Evolutionary conservation across 2,888 invertebrate genomes (phyloP).

Genomic region (Caradrina clavipalpis): DNA sequence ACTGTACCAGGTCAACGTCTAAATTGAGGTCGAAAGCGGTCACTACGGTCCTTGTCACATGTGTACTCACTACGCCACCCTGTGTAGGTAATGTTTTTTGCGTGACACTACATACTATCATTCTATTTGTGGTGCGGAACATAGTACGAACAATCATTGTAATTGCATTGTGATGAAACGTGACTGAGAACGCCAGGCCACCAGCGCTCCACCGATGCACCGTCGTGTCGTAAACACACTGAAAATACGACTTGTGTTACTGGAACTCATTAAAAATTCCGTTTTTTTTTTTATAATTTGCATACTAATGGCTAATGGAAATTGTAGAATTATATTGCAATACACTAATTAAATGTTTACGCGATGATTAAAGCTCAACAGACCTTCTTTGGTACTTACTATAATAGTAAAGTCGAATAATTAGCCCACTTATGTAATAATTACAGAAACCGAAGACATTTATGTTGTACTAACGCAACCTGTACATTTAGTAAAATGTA

Average conservation of each 20-base stretch:
- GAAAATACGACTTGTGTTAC: slow-evolving; percentile 24
- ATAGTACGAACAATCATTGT: slow-evolving; percentile 46
- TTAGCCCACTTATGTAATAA: slow-evolving; percentile 27
- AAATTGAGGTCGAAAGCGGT: slow-evolving; percentile 85
- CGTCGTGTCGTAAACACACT: slow-evolving; percentile 38
- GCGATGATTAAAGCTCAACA: slow-evolving; percentile 8
- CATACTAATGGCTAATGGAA: slow-evolving; percentile 14
- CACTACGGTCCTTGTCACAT: slow-evolving; percentile 71
- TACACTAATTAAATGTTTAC: slow-evolving; percentile 15
- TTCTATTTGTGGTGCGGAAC: slow-evolving; percentile 40
- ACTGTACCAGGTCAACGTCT: slow-evolving; percentile 79
- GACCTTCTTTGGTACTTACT: slow-evolving; percentile 9
- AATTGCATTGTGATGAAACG: slow-evolving; percentile 48
- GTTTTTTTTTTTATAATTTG: slow-evolving; percentile 27
- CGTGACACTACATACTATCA: slow-evolving; percentile 40
- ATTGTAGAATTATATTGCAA: slow-evolving; percentile 14
- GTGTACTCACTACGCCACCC: slow-evolving; percentile 63
- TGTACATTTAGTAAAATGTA: not conserved
- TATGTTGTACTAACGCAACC: slow-evolving; percentile 4
- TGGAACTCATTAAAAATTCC: slow-evolving; percentile 12
- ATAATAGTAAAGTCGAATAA: slow-evolving; percentile 9
- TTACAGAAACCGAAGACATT: slow-evolving; percentile 5
- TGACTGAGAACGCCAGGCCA: slow-evolving; percentile 38
- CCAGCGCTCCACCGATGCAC: slow-evolving; percentile 16
- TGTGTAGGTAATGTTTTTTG: slow-evolving; percentile 44